Conservation (phyloP, 2,113 vertebrate genomes). For the Gila orcuttii region DNA sequence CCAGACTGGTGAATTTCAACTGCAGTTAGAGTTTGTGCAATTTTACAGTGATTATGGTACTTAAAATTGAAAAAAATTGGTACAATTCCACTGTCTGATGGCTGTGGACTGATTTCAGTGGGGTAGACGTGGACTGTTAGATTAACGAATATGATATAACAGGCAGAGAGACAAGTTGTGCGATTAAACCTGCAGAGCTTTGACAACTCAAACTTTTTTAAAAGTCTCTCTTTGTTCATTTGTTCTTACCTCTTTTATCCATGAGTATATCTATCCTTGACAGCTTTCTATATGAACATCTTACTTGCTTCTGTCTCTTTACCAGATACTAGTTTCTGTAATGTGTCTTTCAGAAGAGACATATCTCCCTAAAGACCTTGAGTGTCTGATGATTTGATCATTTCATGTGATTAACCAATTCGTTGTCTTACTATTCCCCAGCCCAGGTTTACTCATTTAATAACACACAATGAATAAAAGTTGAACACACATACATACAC, state of each 20-base stretch:
- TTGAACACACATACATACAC: too few species aligned
- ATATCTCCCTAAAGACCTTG: constrained; percentile 26
- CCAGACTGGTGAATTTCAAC: neutral
- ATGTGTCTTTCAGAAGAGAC: constrained; percentile 25
- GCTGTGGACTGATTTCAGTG: constrained; percentile 19
- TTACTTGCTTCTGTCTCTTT: constrained; percentile 19
- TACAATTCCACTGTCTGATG: neutral
- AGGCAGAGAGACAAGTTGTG: constrained; percentile 2
- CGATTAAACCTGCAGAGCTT: constrained; percentile 8
- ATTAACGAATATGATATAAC: constrained; percentile 31
- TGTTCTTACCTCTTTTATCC: constrained; percentile 14
- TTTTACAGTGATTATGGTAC: constrained; percentile 24
- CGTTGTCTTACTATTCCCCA: neutral
- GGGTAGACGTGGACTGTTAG: constrained; percentile 6
- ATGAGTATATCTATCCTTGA: constrained; percentile 63
- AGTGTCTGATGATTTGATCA: constrained; percentile 15
- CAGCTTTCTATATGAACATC: constrained; percentile 64
- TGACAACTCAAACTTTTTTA: too few species aligned
- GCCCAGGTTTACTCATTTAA: neutral
- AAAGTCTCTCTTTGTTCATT: constrained; percentile 46
- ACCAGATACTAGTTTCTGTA: constrained; percentile 1
- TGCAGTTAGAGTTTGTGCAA: neutral
- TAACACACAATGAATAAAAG: too few species aligned
- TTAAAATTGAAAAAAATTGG: constrained; percentile 1
- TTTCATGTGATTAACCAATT: constrained; percentile 29